These are phyloP conservation scores for Steinernema feltiae DNA, from an alignment of 1,140 invertebrate species.

Conservation along the genomic window DNA sequence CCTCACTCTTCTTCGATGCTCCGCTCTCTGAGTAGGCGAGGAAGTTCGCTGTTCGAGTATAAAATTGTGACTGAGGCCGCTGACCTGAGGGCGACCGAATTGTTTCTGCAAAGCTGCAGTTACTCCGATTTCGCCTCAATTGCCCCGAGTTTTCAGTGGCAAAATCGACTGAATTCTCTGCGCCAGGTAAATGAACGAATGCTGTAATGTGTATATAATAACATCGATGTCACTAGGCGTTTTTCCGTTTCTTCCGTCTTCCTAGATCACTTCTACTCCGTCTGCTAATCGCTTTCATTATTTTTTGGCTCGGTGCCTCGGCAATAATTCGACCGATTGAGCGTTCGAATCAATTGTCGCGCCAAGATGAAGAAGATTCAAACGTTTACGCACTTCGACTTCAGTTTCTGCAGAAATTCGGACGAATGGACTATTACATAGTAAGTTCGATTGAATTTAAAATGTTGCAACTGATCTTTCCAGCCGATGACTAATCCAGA, in stretches of 20 bases:
- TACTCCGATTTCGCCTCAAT: background rate
- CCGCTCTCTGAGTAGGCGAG: background rate
- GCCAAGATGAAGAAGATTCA: background rate
- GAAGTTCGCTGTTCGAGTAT: background rate
- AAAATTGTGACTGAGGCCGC: background rate
- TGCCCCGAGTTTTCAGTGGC: background rate
- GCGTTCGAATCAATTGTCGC: background rate
- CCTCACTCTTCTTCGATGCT: background rate
- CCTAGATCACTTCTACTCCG: background rate
- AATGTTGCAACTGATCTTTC: background rate
- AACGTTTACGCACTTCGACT: background rate
- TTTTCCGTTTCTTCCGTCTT: background rate
- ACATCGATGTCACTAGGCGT: background rate
- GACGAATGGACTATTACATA: slow-evolving; percentile 8
- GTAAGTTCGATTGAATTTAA: background rate
- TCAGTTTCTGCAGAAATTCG: background rate
- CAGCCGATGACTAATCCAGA: background rate
- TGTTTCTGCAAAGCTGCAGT: background rate
- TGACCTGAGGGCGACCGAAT: background rate
- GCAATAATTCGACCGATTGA: background rate
- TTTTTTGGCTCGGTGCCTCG: background rate
- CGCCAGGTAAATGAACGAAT: background rate
- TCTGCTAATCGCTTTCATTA: background rate
- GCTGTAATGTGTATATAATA: background rate
- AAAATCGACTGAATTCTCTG: background rate